A percentile compares a stretch with the other conserved stretches of the same genome.
Conservation (phyloP, 2,113 vertebrate genomes). For the Eidolon helvum region DNA sequence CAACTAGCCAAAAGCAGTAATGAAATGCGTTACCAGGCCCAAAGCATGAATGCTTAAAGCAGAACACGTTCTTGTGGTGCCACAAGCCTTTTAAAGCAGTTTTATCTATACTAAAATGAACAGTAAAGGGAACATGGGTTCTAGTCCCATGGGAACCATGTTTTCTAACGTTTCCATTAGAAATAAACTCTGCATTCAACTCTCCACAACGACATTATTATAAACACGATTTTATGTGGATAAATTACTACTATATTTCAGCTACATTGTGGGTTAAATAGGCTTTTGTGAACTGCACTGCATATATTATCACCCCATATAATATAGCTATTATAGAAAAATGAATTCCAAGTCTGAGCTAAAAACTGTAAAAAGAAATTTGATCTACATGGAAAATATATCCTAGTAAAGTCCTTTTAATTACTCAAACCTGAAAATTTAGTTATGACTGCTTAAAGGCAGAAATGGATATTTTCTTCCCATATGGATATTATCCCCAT, state of each 20-base stretch:
- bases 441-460: not conserved
- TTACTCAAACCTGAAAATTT: not conserved
- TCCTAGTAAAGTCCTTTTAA: not conserved
- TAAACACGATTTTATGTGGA: conserved; percentile 56
- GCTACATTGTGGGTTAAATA: conserved; percentile 48
- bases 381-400: not conserved
- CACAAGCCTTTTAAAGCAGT: not conserved
- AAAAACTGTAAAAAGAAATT: not conserved
- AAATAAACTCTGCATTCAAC: conserved; percentile 56
- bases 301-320: not conserved
- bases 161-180: conserved; percentile 65
- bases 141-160: not conserved
- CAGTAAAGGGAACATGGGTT: not conserved
- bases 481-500: not conserved
- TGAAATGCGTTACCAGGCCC: too few relatives aligned
- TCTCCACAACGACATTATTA: conserved; percentile 55
- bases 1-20: not conserved
- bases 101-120: conserved; percentile 12
- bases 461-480: not conserved
- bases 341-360: not conserved
- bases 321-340: not conserved
- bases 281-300: conserved; percentile 7
- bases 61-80: not conserved
- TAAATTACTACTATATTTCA: conserved; percentile 62
- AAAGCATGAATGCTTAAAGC: not conserved